phyloP scores from a whole-genome alignment of 2,113 vertebrate genomes.

The Rynchops niger region DNA sequence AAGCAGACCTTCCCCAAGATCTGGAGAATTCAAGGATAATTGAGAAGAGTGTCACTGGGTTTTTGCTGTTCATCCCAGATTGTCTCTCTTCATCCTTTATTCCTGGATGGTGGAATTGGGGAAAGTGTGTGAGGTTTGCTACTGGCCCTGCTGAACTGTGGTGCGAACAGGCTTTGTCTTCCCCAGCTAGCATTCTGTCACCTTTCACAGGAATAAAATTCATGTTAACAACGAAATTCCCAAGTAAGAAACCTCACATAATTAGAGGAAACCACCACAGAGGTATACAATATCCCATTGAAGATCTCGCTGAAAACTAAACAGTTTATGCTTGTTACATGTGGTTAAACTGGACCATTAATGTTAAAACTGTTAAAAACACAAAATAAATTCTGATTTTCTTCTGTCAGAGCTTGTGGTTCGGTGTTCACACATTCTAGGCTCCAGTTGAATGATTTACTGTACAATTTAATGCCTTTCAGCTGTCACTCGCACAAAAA shows the following conservation, averaged over 20 bases:
- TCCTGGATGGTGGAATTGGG: not conserved
- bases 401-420: conserved; percentile 34
- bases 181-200: not conserved
- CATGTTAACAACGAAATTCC: not conserved
- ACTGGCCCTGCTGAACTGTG: not conserved
- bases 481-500: conserved; percentile 11
- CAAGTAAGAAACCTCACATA: conserved; percentile 30
- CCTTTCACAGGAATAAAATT: not conserved
- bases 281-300: conserved; percentile 15
- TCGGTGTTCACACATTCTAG: conserved; percentile 40
- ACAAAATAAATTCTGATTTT: conserved; percentile 39
- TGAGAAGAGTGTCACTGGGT: not conserved
- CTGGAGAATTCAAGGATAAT: not conserved
- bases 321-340: conserved; percentile 5
- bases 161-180: not conserved
- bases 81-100: not conserved
- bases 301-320: conserved; percentile 59
- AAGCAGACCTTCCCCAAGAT: not conserved
- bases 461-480: conserved; percentile 58
- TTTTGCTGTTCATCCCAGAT: not conserved
- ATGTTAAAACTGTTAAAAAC: conserved; percentile 19
- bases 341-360: conserved; percentile 20
- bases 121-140: not conserved
- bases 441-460: conserved; percentile 49
- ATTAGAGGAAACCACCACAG: conserved; percentile 26